A percentile compares a stretch with the other conserved stretches of the same genome.
Conservation (phyloP, 2,797 vertebrate species). For the Hypotaenidia okinawae region DNA sequence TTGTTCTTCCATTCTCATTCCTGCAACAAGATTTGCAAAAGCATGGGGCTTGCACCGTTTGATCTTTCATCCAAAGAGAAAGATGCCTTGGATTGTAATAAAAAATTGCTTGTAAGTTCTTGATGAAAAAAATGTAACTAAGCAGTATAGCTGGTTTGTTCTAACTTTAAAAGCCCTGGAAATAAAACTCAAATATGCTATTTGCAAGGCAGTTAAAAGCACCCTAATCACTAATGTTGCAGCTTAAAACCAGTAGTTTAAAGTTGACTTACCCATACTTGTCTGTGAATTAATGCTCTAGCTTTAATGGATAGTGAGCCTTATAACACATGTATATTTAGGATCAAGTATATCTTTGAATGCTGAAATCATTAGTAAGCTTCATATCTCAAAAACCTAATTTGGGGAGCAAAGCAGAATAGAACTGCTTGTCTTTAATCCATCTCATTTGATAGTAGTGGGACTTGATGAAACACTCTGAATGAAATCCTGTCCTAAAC, state of each 20-base stretch:
- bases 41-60: slow-evolving; percentile 92
- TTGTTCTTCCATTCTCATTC: slow-evolving; percentile 96
- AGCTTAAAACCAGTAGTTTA: not conserved
- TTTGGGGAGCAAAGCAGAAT: not conserved
- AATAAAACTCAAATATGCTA: not conserved
- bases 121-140: not conserved
- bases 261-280: not conserved
- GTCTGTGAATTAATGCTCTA: not conserved
- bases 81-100: slow-evolving; percentile 85
- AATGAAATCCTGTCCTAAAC: not conserved
- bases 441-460: not conserved
- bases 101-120: slow-evolving; percentile 89
- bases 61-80: slow-evolving; percentile 88
- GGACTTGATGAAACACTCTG: not conserved
- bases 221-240: not conserved
- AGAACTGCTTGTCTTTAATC: not conserved
- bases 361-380: not conserved
- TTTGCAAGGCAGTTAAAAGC: not conserved
- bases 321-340: not conserved
- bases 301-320: not conserved
- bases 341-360: not conserved
- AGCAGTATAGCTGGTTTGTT: not conserved
- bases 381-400: not conserved
- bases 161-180: not conserved
- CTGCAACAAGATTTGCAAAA: slow-evolving; percentile 96